A percentile compares a stretch with the other conserved stretches of the same genome.
Evolutionary conservation across 2,797 vertebrate species (phyloP).

Genomic region (Nannoperca obscura): DNA sequence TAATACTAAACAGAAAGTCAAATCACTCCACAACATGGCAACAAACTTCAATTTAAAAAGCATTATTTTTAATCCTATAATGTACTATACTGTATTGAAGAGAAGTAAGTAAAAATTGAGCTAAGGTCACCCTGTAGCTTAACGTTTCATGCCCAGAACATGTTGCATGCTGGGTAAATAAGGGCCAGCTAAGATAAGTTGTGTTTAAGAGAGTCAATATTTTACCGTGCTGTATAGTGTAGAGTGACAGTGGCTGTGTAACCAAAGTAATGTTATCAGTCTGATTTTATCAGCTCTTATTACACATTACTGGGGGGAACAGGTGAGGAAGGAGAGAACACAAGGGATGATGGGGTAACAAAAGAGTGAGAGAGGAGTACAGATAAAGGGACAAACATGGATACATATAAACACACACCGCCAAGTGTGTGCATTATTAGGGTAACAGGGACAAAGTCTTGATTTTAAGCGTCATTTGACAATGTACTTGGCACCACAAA

Average conservation of each 20-base stretch:
- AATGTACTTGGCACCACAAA: background rate
- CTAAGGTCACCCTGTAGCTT: conserved; percentile 62
- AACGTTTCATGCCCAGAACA: conserved; percentile 35
- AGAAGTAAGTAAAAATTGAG: conserved; percentile 13
- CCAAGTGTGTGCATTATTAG: background rate
- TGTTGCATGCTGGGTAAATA: conserved; percentile 63
- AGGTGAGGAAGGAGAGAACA: background rate
- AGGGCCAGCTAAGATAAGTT: conserved; percentile 52
- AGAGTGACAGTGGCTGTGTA: conserved; percentile 39
- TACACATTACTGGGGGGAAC: background rate
- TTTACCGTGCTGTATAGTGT: background rate
- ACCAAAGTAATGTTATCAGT: conserved; percentile 35
- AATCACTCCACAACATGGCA: background rate
- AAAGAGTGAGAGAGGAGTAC: background rate
- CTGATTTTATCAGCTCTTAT: conserved; percentile 37
- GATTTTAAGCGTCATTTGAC: background rate
- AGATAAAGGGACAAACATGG: background rate
- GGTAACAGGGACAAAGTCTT: background rate
- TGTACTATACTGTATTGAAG: background rate
- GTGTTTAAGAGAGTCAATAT: conserved; percentile 53
- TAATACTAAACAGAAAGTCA: background rate
- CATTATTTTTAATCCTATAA: background rate
- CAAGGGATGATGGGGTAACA: background rate
- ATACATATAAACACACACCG: conserved; percentile 1
- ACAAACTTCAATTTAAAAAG: background rate